Evolutionary conservation across 2,888 invertebrate species (phyloP).

Genomic region (Clivina fossor): DNA sequence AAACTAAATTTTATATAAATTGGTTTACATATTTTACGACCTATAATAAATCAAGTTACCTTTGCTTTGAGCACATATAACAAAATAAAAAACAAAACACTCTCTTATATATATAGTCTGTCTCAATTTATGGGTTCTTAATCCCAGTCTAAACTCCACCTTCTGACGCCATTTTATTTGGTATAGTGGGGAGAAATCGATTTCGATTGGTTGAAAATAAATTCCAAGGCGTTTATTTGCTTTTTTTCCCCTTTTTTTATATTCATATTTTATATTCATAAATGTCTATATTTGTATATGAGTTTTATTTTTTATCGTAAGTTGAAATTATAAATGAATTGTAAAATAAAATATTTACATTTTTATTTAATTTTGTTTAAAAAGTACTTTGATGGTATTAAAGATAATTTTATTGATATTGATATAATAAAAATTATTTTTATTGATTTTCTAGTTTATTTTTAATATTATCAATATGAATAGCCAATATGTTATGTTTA

Average conservation of each 20-base stretch:
- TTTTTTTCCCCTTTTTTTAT: background rate
- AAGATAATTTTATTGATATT: too few relatives aligned
- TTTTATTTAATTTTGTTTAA: slow-evolving; percentile 13
- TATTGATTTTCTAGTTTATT: too few relatives aligned
- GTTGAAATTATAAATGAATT: slow-evolving; percentile 5
- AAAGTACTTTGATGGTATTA: too few relatives aligned
- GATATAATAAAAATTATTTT: too few relatives aligned
- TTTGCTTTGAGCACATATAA: background rate
- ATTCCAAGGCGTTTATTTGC: slow-evolving; percentile 16
- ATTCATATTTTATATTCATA: background rate
- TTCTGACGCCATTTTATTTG: slow-evolving; percentile 27
- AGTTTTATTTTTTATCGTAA: slow-evolving; percentile 11
- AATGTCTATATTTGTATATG: background rate
- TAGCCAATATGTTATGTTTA: too few relatives aligned
- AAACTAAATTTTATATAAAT: slow-evolving; percentile 31
- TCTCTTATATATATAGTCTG: slow-evolving; percentile 18
- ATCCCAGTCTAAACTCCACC: slow-evolving; percentile 5
- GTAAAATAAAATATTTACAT: background rate
- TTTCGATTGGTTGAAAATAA: slow-evolving; percentile 11
- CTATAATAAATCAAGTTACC: slow-evolving; percentile 28
- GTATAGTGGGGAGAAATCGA: slow-evolving; percentile 5
- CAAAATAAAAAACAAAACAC: slow-evolving; percentile 23
- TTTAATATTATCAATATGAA: too few relatives aligned
- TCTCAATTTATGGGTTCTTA: background rate
- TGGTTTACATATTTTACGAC: slow-evolving; percentile 34